Conservation (phyloP, 92 coral and sea anemone genomes). For the Galaxea fascicularis region DNA sequence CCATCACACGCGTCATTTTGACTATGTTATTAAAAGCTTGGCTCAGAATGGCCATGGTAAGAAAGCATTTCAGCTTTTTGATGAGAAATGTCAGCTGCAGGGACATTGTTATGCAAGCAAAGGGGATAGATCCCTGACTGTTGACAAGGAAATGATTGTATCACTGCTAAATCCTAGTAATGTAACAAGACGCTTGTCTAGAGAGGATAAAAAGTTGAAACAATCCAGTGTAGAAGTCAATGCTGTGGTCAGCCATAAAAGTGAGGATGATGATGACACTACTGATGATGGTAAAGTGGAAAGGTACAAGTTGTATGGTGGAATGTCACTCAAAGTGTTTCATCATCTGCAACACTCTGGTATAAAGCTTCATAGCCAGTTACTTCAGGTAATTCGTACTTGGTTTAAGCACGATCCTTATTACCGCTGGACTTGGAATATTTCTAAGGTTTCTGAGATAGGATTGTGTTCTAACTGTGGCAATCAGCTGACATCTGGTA, state of each 20-base stretch:
- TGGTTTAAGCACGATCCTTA: constrained; percentile 80
- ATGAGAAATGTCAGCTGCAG: constrained; percentile 72
- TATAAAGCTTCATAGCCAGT: constrained; percentile 55
- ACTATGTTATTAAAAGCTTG: constrained; percentile 74
- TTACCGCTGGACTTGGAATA: constrained; percentile 74
- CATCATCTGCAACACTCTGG: constrained; percentile 78
- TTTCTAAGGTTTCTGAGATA: constrained; percentile 50
- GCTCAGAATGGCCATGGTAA: constrained; percentile 69
- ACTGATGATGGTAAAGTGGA: background rate
- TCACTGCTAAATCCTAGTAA: constrained; percentile 73
- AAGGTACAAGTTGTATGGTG: constrained; percentile 7
- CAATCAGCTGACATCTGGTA: constrained; percentile 51
- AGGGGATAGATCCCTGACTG: constrained; percentile 56
- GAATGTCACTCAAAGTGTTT: constrained; percentile 57
- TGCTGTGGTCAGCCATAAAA: background rate
- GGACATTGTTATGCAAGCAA: constrained; percentile 48
- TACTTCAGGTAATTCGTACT: constrained; percentile 66
- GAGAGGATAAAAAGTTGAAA: background rate
- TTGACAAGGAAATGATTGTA: constrained; percentile 75
- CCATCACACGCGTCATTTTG: constrained; percentile 82
- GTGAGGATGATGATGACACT: background rate
- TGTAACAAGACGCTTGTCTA: background rate
- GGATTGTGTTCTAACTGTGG: constrained; percentile 83
- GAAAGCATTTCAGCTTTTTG: constrained; percentile 82
- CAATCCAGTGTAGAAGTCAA: background rate